Base-by-base conservation (phyloP, 1,140 invertebrate species). In the Cyclina sinensis region DNA sequence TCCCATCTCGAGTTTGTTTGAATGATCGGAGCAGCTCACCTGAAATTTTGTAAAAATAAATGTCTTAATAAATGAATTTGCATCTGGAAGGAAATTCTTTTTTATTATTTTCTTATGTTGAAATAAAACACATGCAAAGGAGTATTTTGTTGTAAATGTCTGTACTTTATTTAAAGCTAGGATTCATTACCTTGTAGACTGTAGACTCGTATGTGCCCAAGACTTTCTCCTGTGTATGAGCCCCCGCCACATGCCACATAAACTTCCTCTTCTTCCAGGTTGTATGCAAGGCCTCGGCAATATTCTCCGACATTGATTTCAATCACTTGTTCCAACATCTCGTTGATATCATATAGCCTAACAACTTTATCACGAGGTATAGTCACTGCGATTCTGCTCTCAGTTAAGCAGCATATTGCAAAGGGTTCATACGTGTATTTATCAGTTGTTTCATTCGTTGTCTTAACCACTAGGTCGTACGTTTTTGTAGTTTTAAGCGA, bases 201-300 rank as follows among this genome's bases (percentile, higher is more conserved):
- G 30, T 70, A 86, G 14, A 86, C 54, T 16, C 54, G 68, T 37
- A 86, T 30, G 9, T 86, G 84, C 7, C 70, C 84, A 24, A 76
- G 70, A 32, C 84, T 73, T 78, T 86, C 84, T 9, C 35, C 68
- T 1, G 70, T 46, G 11, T 76, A 86, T 21, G 70, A 74, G 11
- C 84, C 84, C 1, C 84, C 84, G 9, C 84, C 84, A 65, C 84
- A 86, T 18, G 68, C 32, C n/a, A 76, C 70, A 48, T 27, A 86
- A 4, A 86, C 1, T 46, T 86, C 73, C n/a, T 78, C 51, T 18
- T 30, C 21, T 11, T n/a, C 27, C 16, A 1, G 0, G 24, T 37
- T 62, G 70, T 78, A 78, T 21, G 32, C 46, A 24, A 86, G 12
- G 21, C 84, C 84, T 46, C 84, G 39, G 24, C 84, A 86, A 27